Evolutionary conservation across 2,113 vertebrate genomes (phyloP).

Genomic region (Perccottus glenii): DNA sequence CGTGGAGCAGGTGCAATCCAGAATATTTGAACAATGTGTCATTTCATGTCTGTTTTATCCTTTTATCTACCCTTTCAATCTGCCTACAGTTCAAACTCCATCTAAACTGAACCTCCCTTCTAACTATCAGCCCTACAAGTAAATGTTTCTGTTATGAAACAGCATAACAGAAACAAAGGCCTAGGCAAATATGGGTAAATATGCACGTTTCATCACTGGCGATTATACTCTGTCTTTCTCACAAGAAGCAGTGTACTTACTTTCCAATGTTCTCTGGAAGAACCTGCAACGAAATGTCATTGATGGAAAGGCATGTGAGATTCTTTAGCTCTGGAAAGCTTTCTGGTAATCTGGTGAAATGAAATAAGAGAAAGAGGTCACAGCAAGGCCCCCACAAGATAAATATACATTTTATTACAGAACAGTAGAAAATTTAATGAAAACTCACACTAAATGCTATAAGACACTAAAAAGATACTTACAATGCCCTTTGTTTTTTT

Average conservation of each 20-base stretch:
- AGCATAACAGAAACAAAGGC: constrained; percentile 18
- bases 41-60: constrained; percentile 4
- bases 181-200: constrained; percentile 38
- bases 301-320: constrained; percentile 96
- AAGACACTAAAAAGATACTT: no score
- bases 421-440: neutral
- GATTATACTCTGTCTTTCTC: constrained; percentile 28
- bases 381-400: neutral
- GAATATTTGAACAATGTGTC: constrained; percentile 2
- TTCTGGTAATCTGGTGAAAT: constrained; percentile 89
- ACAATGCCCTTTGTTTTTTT: no score
- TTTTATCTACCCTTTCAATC: constrained; percentile 20
- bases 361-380: constrained; percentile 19
- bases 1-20: neutral
- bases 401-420: neutral
- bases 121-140: constrained; percentile 35
- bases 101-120: constrained; percentile 32
- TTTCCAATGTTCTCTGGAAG: constrained; percentile 99
- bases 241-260: constrained; percentile 82
- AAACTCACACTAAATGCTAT: no score
- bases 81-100: constrained; percentile 11
- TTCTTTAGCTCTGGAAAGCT: constrained; percentile 94
- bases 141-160: constrained; percentile 62
- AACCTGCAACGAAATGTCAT: constrained; percentile 95
- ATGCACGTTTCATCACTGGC: constrained; percentile 14